phyloP scores from a whole-genome alignment of 2,888 invertebrate genomes.

The Lottia gigantea region DNA sequence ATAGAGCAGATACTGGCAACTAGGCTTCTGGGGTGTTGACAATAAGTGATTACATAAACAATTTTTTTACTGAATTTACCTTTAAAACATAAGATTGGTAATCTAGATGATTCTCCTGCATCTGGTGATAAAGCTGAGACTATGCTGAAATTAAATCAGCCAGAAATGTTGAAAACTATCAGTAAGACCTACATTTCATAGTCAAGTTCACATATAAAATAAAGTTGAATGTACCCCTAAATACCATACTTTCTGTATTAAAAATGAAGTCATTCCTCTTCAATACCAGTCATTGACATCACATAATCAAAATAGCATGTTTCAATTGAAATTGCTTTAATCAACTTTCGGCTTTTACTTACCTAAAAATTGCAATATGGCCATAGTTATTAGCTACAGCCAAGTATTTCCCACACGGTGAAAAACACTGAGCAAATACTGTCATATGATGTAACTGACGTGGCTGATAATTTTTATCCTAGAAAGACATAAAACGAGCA shows the following conservation, averaged over 20 bases:
- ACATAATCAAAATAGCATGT: too few relatives aligned
- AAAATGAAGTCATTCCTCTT: too few relatives aligned
- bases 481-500: constrained; percentile 14
- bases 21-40: too few relatives aligned
- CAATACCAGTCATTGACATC: too few relatives aligned
- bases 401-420: constrained; percentile 85
- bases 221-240: too few relatives aligned
- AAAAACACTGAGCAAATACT: constrained; percentile 83
- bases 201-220: too few relatives aligned
- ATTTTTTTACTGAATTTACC: too few relatives aligned
- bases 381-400: constrained; percentile 87
- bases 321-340: too few relatives aligned
- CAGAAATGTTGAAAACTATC: too few relatives aligned
- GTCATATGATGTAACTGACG: constrained; percentile 75
- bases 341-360: constrained; percentile 31
- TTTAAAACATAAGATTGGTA: constrained; percentile 60
- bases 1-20: too few relatives aligned
- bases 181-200: too few relatives aligned
- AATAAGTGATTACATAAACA: too few relatives aligned
- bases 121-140: constrained; percentile 56
- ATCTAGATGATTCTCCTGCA: constrained; percentile 56
- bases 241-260: not conserved
- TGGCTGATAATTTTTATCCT: constrained; percentile 39
- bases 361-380: constrained; percentile 85
- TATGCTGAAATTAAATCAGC: constrained; percentile 46